These are phyloP conservation scores for Tenthredo amoena DNA, from an alignment of 2,888 invertebrate genomes.

Conservation along the genomic window DNA sequence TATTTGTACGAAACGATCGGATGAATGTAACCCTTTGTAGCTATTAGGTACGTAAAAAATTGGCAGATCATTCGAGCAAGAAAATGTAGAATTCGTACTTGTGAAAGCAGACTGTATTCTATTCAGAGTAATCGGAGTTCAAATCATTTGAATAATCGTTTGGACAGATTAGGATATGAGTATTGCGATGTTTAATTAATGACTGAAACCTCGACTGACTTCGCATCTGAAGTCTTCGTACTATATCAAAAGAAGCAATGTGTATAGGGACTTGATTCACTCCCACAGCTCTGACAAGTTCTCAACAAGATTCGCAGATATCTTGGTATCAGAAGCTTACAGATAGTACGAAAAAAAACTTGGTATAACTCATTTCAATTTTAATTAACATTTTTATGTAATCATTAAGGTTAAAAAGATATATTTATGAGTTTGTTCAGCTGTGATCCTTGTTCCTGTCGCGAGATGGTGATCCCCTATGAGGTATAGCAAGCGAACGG, in stretches of 20 bases:
- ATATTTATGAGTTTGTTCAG: background rate
- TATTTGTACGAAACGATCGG: background rate
- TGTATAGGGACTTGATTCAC: background rate
- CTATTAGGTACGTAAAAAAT: background rate
- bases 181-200: background rate
- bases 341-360: background rate
- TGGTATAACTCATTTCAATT: background rate
- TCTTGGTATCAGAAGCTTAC: background rate
- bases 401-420: background rate
- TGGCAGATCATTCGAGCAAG: background rate
- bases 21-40: background rate
- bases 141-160: background rate
- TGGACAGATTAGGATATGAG: too few relatives aligned
- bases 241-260: background rate
- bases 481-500: background rate
- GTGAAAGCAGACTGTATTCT: background rate
- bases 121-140: background rate
- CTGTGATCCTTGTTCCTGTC: background rate
- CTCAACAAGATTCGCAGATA: background rate
- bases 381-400: background rate
- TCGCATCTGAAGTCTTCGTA: background rate
- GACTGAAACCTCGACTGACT: background rate
- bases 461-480: background rate
- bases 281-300: background rate
- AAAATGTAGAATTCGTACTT: background rate